Conservation (phyloP, 2,113 vertebrate genomes). For the Tychaedon coryphoeus region DNA sequence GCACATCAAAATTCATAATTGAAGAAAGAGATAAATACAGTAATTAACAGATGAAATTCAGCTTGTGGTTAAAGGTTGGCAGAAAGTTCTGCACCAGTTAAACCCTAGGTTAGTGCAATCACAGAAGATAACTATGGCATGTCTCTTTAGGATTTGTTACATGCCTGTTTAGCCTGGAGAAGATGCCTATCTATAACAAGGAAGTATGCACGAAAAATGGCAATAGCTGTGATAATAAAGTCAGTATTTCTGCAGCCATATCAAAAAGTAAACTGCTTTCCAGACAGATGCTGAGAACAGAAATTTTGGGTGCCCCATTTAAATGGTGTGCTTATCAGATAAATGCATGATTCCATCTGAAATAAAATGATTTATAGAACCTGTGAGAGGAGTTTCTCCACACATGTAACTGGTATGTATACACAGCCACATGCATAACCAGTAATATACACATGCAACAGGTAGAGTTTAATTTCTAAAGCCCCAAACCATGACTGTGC, state of each 20-base stretch:
- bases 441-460: neutral
- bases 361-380: neutral
- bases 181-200: neutral
- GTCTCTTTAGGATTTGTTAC: neutral
- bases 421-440: neutral
- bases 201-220: neutral
- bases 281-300: neutral
- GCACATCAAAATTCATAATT: neutral
- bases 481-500: neutral
- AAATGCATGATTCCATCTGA: neutral
- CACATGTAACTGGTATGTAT: fast-evolving
- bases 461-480: neutral
- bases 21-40: neutral
- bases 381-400: neutral
- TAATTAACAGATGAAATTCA: neutral
- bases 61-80: neutral
- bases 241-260: neutral
- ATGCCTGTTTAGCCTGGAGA: neutral
- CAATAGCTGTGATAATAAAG: neutral
- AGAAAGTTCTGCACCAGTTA: neutral
- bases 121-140: neutral
- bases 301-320: neutral
- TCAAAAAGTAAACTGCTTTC: neutral
- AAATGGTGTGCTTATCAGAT: neutral
- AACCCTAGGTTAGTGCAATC: neutral